Evolutionary conservation across 2,797 vertebrate genomes (phyloP).

Genomic region (Gorsachius magnificus): DNA sequence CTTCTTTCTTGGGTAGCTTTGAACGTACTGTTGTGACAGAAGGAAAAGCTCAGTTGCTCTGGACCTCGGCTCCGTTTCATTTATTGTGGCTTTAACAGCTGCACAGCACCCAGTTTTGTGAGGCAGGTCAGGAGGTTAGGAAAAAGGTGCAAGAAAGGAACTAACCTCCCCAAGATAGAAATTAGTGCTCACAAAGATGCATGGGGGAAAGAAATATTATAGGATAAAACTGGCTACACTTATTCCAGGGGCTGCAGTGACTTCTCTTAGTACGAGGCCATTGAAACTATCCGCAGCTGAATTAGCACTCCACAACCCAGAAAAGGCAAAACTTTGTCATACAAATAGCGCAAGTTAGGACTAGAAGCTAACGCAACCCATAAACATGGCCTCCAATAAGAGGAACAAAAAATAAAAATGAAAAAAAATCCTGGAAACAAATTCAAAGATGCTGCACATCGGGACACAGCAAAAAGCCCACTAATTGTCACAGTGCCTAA

Average conservation of each 20-base stretch:
- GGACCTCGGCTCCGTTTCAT: not conserved
- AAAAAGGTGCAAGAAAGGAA: not conserved
- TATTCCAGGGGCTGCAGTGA: not conserved
- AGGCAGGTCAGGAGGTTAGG: constrained; percentile 42
- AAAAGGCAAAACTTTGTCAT: not conserved
- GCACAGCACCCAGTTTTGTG: constrained; percentile 33
- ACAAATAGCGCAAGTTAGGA: not conserved
- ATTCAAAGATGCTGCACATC: not conserved
- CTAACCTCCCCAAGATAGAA: not conserved
- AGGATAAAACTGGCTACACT: not conserved
- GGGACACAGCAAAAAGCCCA: not conserved
- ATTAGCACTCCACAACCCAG: not conserved
- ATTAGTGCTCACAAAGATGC: not conserved
- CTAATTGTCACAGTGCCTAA: not conserved
- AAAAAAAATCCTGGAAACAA: not conserved
- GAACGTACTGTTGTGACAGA: not conserved
- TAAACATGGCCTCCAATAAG: rapidly evolving
- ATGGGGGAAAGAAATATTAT: rapidly evolving
- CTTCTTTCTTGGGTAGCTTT: constrained; percentile 15
- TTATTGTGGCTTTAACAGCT: constrained; percentile 10
- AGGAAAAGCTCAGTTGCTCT: not conserved
- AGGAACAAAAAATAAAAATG: not conserved
- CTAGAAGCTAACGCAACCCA: not conserved
- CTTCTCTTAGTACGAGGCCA: not conserved
- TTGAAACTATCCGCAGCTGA: not conserved